Evolutionary conservation across 37 sponge, comb jelly and placozoan species (phyloP).

Genomic region (Cladorhizidae sp.): DNA sequence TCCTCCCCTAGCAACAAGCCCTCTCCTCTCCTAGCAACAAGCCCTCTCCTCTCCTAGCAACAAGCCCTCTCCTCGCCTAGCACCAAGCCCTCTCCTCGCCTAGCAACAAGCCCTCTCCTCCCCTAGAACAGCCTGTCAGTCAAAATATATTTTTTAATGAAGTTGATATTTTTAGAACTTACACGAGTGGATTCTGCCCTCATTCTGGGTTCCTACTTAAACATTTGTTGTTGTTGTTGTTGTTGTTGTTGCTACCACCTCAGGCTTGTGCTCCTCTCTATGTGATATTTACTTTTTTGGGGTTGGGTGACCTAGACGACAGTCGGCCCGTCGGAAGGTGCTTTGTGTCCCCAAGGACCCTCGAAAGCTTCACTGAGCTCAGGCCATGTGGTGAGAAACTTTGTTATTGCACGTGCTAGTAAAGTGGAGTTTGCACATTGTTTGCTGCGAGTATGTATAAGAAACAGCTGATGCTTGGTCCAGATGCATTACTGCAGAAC

Average conservation of each 20-base stretch:
- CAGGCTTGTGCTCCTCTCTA: background rate
- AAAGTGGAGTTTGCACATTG: background rate
- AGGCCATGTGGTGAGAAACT: conserved; percentile 13
- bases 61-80: no score
- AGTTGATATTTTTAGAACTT: background rate
- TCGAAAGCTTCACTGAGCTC: background rate
- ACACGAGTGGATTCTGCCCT: background rate
- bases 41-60: no score
- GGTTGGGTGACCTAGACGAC: background rate
- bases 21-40: no score
- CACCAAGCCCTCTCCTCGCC: background rate
- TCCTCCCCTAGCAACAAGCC: no score
- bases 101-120: background rate
- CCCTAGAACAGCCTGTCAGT: background rate
- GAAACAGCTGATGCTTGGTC: background rate
- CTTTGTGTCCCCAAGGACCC: conserved; percentile 6
- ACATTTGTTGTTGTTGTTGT: no score
- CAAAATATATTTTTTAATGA: background rate
- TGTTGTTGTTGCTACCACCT: background rate
- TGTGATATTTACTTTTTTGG: background rate
- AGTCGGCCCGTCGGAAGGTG: conserved; percentile 15
- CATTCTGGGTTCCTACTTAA: background rate
- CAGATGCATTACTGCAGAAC: no score
- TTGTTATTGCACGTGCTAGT: no score
- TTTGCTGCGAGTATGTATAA: background rate